These are phyloP conservation scores for Gonioctena quinquepunctata DNA, from an alignment of 1,140 invertebrate species.

Conservation along the genomic window DNA sequence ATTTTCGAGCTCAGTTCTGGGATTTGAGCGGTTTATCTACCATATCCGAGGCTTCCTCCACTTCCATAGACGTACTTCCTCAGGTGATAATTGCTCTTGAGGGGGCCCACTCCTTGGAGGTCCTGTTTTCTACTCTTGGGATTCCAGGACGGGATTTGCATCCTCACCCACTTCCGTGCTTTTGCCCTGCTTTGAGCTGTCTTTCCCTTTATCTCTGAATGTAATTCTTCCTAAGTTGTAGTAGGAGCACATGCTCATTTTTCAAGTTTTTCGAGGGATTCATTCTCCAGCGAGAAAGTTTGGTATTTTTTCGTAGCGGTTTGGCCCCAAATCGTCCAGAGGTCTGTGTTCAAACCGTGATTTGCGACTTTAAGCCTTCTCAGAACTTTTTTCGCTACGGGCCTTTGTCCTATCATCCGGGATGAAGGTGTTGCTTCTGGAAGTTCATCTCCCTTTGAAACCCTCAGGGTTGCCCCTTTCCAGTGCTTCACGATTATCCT, in stretches of 20 bases:
- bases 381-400: background rate
- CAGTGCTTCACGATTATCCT: background rate
- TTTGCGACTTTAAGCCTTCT: background rate
- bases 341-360: background rate
- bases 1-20: background rate
- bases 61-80: background rate
- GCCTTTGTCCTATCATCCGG: background rate
- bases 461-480: conserved; percentile 10
- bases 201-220: background rate
- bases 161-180: background rate
- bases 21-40: background rate
- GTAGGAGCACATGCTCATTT: too few relatives aligned
- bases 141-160: too few relatives aligned
- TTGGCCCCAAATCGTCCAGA: background rate
- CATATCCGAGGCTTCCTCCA: background rate
- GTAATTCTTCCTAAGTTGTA: too few relatives aligned
- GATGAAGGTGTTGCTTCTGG: background rate
- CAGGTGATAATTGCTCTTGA: background rate
- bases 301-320: background rate
- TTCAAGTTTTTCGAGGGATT: too few relatives aligned
- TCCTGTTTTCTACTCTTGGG: background rate
- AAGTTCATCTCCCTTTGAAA: background rate
- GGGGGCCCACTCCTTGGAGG: background rate
- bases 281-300: background rate
- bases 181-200: background rate